Evolutionary conservation across 2,113 vertebrate genomes (phyloP).

Genomic region (Grallaria varia): DNA sequence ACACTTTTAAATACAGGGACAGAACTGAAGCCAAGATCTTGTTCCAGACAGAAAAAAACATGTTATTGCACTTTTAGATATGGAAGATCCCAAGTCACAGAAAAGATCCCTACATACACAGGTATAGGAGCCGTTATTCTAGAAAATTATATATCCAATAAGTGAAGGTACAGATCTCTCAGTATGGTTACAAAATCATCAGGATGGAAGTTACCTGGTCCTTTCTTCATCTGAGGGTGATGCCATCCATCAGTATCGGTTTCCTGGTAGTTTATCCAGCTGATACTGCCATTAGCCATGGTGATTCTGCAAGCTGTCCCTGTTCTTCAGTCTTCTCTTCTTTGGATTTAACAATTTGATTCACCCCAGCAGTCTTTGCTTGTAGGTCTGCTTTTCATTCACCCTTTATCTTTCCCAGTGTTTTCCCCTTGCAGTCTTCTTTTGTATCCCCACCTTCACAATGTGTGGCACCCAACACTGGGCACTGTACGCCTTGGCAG

Average conservation of each 20-base stretch:
- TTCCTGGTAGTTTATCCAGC: neutral
- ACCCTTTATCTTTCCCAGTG: neutral
- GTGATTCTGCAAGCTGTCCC: neutral
- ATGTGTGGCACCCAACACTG: neutral
- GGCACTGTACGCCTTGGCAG: neutral
- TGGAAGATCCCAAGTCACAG: neutral
- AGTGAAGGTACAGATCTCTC: neutral
- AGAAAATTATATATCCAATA: neutral
- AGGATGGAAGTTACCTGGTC: neutral
- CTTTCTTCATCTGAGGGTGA: neutral
- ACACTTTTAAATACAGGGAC: neutral
- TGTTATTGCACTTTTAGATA: neutral
- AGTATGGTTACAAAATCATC: neutral
- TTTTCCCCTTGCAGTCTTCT: neutral
- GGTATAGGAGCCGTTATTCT: neutral
- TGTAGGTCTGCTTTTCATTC: neutral
- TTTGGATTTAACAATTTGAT: neutral
- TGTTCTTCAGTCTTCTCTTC: neutral
- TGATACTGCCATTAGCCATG: neutral
- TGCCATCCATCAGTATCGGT: neutral
- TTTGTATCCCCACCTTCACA: neutral
- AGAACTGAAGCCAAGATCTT: neutral
- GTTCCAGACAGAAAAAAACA: neutral
- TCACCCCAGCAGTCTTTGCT: neutral
- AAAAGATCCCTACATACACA: neutral